Base-by-base conservation (phyloP, 2,797 vertebrate genomes). In the Lophura swinhoii region DNA sequence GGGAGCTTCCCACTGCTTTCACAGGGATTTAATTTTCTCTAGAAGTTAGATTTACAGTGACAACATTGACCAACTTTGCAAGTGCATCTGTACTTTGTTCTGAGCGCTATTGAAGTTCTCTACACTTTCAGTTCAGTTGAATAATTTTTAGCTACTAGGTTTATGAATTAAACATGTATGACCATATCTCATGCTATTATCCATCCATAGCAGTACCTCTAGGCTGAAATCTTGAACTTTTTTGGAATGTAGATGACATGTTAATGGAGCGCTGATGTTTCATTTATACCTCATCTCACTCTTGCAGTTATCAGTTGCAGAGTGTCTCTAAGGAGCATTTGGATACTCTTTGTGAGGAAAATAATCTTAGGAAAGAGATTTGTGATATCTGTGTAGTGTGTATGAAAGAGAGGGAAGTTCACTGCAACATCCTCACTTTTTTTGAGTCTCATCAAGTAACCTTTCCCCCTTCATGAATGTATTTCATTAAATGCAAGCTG, bases 111-210 rank as follows among this genome's bases (percentile, higher is more conserved):
- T 95, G 87, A 96, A 94, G 94, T 96, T 88, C 89, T 84, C 88
- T 67, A 84, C 37, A 24, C 63, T 87, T 94, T 71, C 74, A 90
- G 60, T 94, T 90, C 91, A 68, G 85, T 69, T 95, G 88, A 95
- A 94, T 92, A 89, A 94, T 94, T 95, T 96, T 66, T 92, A 89
- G 78, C 93, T 95, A 59, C 91, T 93, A 77, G 91, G 69, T 91
- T 88, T 93, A 93, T 93, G 91, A 95, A 87, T 77, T 76, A 93
- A 94, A 93, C 87, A 91, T 91, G 85, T 90, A 49, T 88, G 78
- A 66, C 63, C 62, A 6, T 69, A 83, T 81, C 79, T 78, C 88
- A 66, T 90, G 63, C 66, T 77, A 66, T 96, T 82, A 91, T 88
- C 95, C 58, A 31, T 74, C 91, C 48, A 7, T 21, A 90, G 90